These are phyloP conservation scores for Ctenopoma kingsleyae DNA, from an alignment of 2,797 vertebrate species.

Conservation along the genomic window DNA sequence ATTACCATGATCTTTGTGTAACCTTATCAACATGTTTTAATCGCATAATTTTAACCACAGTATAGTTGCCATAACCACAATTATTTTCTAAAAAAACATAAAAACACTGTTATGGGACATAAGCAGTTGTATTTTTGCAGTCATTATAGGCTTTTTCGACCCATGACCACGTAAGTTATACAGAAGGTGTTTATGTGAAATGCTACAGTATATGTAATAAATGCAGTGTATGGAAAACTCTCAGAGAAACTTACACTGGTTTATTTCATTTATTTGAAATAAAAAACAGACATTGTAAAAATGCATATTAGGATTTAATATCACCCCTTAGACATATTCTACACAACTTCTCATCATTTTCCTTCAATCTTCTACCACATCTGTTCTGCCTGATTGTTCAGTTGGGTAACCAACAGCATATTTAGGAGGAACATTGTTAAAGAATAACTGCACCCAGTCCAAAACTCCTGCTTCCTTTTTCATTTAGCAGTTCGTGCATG, in stretches of 20 bases:
- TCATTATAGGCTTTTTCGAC: no score
- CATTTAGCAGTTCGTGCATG: background rate
- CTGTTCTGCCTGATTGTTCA: background rate
- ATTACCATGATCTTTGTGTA: no score
- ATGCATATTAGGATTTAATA: conserved; percentile 7
- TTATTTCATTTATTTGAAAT: conserved; percentile 5
- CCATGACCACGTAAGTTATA: no score
- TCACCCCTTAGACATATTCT: background rate
- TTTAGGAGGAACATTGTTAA: background rate
- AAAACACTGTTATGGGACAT: no score
- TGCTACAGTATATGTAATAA: no score
- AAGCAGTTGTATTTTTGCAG: no score
- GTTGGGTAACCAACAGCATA: background rate
- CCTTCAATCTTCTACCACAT: background rate
- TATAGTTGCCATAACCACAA: no score
- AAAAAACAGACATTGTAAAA: conserved; percentile 11
- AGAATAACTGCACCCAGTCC: background rate
- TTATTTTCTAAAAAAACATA: no score
- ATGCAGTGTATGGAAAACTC: no score
- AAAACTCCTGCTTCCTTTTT: background rate
- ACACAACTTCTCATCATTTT: background rate
- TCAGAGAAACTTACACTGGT: background rate
- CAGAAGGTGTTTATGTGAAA: no score
- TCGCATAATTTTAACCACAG: no score
- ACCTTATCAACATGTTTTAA: no score